Evolutionary conservation across 2,888 invertebrate genomes (phyloP), one percentile per base, ranked within the genome.

Genomic region (Chrysodeixis includens): DNA sequence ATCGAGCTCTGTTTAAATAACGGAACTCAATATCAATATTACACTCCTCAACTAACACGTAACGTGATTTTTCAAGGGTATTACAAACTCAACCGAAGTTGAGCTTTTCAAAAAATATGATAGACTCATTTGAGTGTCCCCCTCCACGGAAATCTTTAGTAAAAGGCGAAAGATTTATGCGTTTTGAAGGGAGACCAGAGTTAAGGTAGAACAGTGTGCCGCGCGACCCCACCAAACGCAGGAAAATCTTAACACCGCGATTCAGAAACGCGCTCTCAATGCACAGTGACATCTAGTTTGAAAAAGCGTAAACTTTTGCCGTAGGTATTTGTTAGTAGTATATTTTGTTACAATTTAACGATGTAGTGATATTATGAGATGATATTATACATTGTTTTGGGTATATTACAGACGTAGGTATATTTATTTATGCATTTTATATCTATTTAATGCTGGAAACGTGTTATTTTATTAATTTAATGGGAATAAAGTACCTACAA

Each of bases 81-180:
- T 18, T 49, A 2, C 20, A 10, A 18, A 49, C 46, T 49, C 20
- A 18, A 20, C 20, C 46, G 46, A 2, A 49, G 10, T 20, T 20
- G 20, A 49, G 46, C 20, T 49, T 0, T 49, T n/a, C 46, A 46
- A 46, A 46, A 46, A 46, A 16, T 16, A 18, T 18, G 8, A 16
- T 66, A 96, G 96, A 96, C 96, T 96, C 96, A 96, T 96, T 96
- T 95, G 95, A 95, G 95, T 96, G 96, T 95, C 94, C 96, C 96
- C 96, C 96, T 96, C 96, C 96, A 96, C 96, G 96, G 96, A 96
- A 96, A 97, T 96, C 96, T 96, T 96, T 96, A 97, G 96, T 96
- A 96, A 97, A 96, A 96, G 96, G 96, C 96, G 96, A 97, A 97
- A 96, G 96, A 96, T 97, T 96, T 97, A 95, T 96, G 88, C 96